A percentile compares a stretch with the other conserved stretches of the same genome.
Evolutionary conservation across 2,797 vertebrate genomes (phyloP).

Genomic region (Anas acuta): DNA sequence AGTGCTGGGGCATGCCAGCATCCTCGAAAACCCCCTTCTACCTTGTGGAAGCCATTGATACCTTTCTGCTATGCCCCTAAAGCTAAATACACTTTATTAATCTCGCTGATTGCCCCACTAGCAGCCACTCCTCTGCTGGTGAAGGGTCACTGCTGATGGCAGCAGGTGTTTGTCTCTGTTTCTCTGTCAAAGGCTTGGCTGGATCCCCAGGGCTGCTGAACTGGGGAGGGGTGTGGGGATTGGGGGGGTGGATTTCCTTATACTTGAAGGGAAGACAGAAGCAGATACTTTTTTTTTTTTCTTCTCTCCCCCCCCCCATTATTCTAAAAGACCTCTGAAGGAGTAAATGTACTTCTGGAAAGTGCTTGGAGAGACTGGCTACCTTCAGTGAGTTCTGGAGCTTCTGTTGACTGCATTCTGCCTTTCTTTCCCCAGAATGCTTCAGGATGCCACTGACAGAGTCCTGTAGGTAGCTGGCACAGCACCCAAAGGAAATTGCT

Average conservation of each 20-base stretch:
- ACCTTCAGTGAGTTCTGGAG: accelerated
- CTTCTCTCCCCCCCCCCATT: accelerated
- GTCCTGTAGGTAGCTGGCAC: neutral
- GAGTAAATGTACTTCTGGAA: neutral
- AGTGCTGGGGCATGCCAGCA: neutral
- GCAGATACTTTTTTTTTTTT: neutral
- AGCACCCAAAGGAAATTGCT: neutral
- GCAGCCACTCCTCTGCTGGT: neutral
- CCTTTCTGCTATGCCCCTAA: neutral
- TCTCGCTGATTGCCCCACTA: neutral
- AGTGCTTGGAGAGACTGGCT: neutral
- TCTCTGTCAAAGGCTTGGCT: neutral
- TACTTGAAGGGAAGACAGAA: neutral
- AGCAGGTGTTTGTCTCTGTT: neutral
- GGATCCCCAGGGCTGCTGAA: neutral
- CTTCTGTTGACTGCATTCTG: neutral
- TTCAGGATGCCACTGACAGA: neutral
- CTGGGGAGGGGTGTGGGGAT: neutral
- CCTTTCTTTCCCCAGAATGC: accelerated
- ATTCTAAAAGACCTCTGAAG: neutral
- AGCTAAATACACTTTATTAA: neutral
- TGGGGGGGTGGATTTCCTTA: neutral
- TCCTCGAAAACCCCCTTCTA: neutral
- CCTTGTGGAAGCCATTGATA: neutral
- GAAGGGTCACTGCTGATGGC: neutral